These are phyloP conservation scores for Muricea muricata DNA, from an alignment of 92 coral and sea anemone species.

Conservation along the genomic window DNA sequence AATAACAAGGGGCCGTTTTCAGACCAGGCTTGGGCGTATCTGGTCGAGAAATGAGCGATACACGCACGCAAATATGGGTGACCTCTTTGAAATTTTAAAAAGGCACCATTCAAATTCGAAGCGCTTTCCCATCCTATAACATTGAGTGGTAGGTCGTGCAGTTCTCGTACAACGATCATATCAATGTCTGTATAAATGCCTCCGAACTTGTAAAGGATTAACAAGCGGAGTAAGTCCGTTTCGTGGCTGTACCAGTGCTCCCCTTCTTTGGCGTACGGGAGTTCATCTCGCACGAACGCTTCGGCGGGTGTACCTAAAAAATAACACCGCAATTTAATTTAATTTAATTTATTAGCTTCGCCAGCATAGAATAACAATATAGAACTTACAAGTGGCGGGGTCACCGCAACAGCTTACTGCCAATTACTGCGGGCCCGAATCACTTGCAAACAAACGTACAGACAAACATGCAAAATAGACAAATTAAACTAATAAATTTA, in stretches of 20 bases:
- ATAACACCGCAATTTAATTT: background rate
- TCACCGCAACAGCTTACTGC: too few relatives aligned
- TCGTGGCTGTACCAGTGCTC: slow-evolving; percentile 54
- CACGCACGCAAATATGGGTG: slow-evolving; percentile 31
- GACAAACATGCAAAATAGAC: too few relatives aligned
- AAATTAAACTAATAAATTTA: too few relatives aligned
- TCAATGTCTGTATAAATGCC: slow-evolving; percentile 64
- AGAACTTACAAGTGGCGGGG: too few relatives aligned
- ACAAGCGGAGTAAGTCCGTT: slow-evolving; percentile 47
- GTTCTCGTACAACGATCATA: slow-evolving; percentile 37
- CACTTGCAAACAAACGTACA: too few relatives aligned
- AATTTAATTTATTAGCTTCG: too few relatives aligned
- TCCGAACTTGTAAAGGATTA: slow-evolving; percentile 52
- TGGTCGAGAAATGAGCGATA: slow-evolving; percentile 6
- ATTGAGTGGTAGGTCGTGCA: slow-evolving; percentile 36
- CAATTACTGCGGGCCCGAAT: too few relatives aligned
- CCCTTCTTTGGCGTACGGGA: slow-evolving; percentile 31
- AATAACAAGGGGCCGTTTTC: slow-evolving; percentile 52
- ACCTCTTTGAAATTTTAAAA: slow-evolving; percentile 40
- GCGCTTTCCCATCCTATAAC: slow-evolving; percentile 37
- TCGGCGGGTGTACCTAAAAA: slow-evolving; percentile 50
- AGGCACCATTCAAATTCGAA: slow-evolving; percentile 37
- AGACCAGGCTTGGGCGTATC: slow-evolving; percentile 31
- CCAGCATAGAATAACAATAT: too few relatives aligned
- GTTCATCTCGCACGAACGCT: slow-evolving; percentile 26